Base-by-base conservation (phyloP, 1,140 invertebrate species). In the Drosophila micromelanica region DNA sequence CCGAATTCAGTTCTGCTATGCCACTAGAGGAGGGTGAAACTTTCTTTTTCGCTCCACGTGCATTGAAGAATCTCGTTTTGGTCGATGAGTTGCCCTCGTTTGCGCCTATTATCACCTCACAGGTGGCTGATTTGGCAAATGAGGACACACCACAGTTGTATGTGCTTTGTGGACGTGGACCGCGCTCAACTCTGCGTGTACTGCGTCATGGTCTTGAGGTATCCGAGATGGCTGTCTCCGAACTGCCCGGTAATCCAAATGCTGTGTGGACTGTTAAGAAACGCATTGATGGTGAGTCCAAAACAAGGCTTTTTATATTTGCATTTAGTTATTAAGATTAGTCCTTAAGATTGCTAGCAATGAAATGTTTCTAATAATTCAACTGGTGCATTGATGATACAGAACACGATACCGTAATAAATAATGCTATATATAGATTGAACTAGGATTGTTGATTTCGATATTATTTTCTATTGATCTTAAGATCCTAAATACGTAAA, bases 221-320 rank as follows among this genome's bases (percentile, higher is more conserved):
- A 2, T 98, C 98, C 0, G 99, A 99, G 93, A 99, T 99, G 99
- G 99, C 99, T 79, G 98, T 99, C 3, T 99, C 98, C 49, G 99
- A 99, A 93, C 93, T 99, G 72, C 99, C 99, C 11, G 98, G 98
- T 92, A 99, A 98, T 92, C 99, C 99, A 8, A 99, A 99, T 93
- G 98, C 98, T 89, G 99, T 99, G 5, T 99, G 99, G 99, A 99
- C 99, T 35, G 98, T 99, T 1, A 98, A 99, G 92, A 95, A 96
- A 91, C 96, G 98, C 92, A 95, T 96, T 91, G 99, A 99, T 94
- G 91, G 91, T 92, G 73, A 91, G 91, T 92, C 13, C 5, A 55
- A 20, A 12, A 40, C 49, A n/a, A 27, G 63, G 9, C n/a, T 49
- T 30, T 32, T 54, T 46, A 54, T 32, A 12, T 23, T 55, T 61